Evolutionary conservation across 2,113 vertebrate species (phyloP).

Genomic region (Corapipo altera): DNA sequence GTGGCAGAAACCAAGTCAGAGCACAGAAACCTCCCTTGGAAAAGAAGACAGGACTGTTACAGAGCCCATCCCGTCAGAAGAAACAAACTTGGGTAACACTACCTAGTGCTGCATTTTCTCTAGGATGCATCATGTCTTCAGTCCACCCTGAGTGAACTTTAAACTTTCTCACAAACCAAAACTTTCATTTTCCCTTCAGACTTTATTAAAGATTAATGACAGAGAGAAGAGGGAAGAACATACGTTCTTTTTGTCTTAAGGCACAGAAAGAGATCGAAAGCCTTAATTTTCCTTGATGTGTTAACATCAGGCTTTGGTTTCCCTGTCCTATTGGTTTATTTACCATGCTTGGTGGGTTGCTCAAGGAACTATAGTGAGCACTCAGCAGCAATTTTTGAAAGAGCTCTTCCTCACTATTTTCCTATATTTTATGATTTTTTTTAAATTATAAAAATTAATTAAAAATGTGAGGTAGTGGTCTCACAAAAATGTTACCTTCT

Average conservation of each 20-base stretch:
- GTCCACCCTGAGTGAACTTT: neutral
- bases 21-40: slow-evolving; percentile 49
- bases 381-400: neutral
- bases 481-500: neutral
- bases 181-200: neutral
- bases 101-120: neutral
- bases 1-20: slow-evolving; percentile 69
- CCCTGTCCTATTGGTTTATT: neutral
- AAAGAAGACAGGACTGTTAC: slow-evolving; percentile 70
- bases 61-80: slow-evolving; percentile 59
- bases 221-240: neutral
- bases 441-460: no score
- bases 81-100: slow-evolving; percentile 57
- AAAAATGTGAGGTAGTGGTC: neutral
- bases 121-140: neutral
- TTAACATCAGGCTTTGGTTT: neutral
- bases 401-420: neutral
- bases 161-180: neutral
- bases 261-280: neutral
- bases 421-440: neutral
- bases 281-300: slow-evolving; percentile 10
- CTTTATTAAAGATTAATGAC: neutral
- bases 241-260: neutral
- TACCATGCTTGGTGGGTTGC: neutral
- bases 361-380: neutral